phyloP scores from a whole-genome alignment of 2,888 invertebrate genomes.

The Beris morrisii region DNA sequence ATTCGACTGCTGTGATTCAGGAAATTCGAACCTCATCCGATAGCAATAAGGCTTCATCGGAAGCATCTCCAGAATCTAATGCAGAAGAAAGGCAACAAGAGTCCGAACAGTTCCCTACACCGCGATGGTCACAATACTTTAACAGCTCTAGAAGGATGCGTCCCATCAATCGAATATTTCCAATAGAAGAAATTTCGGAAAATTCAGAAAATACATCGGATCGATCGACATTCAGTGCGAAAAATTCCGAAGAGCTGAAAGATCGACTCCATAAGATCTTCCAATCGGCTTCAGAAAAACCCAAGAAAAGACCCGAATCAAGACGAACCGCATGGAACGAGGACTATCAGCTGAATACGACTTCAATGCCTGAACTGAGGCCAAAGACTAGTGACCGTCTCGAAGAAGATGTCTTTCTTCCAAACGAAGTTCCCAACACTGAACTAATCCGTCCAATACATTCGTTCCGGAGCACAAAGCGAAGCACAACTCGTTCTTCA shows the following conservation, averaged over 20 bases:
- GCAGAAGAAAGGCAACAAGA: neutral
- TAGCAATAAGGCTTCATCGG: neutral
- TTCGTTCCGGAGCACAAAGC: neutral
- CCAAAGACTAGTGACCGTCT: neutral
- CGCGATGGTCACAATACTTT: too few relatives aligned
- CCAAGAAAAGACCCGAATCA: neutral
- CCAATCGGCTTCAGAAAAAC: neutral
- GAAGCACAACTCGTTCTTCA: neutral
- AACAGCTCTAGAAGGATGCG: neutral
- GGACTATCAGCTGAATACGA: neutral
- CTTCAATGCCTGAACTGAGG: slow-evolving; percentile 5
- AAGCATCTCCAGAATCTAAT: too few relatives aligned
- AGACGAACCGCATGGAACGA: slow-evolving; percentile 10
- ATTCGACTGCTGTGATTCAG: neutral
- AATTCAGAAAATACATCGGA: slow-evolving; percentile 23
- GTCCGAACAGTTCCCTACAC: neutral
- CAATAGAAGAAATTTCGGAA: slow-evolving; percentile 32
- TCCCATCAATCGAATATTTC: slow-evolving; percentile 27
- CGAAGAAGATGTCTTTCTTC: neutral
- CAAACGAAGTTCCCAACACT: neutral
- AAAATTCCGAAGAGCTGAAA: slow-evolving; percentile 1
- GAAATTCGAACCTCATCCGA: slow-evolving; percentile 9
- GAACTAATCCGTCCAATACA: neutral
- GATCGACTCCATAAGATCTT: neutral
- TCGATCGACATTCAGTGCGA: neutral